These are phyloP conservation scores for Nemotelus nigrinus DNA, from an alignment of 2,888 invertebrate genomes.

Conservation along the genomic window DNA sequence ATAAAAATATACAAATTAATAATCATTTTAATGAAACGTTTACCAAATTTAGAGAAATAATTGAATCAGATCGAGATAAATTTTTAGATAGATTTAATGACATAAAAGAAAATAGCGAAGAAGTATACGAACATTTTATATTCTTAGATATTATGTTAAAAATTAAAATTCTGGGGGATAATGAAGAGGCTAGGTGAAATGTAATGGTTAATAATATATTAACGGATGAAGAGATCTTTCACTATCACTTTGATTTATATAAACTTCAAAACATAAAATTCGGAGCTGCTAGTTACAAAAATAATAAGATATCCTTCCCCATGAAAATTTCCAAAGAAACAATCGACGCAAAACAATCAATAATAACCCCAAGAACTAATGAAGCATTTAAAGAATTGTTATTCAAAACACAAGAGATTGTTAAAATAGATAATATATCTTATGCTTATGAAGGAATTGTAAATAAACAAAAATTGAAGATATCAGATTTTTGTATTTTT, in stretches of 20 bases:
- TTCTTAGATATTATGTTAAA: conserved; percentile 33
- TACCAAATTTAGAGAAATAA: neutral
- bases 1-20: neutral
- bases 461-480: conserved; percentile 15
- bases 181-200: conserved; percentile 40
- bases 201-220: conserved; percentile 43
- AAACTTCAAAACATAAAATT: conserved; percentile 39
- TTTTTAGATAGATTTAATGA: too few species aligned
- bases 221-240: conserved; percentile 41
- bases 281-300: conserved; percentile 21
- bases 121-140: conserved; percentile 34
- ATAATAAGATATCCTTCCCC: conserved; percentile 38
- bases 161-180: too few species aligned
- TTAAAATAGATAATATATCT: neutral
- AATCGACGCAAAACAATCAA: neutral
- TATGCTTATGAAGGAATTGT: conserved; percentile 7
- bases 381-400: neutral
- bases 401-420: conserved; percentile 10
- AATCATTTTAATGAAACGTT: neutral
- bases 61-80: too few species aligned
- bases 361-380: conserved; percentile 9
- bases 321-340: conserved; percentile 41
- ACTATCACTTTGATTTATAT: conserved; percentile 40
- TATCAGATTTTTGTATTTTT: conserved; percentile 3
- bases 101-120: too few species aligned